These are phyloP conservation scores for Volucella inanis DNA, from an alignment of 2,888 invertebrate species.

Conservation along the genomic window DNA sequence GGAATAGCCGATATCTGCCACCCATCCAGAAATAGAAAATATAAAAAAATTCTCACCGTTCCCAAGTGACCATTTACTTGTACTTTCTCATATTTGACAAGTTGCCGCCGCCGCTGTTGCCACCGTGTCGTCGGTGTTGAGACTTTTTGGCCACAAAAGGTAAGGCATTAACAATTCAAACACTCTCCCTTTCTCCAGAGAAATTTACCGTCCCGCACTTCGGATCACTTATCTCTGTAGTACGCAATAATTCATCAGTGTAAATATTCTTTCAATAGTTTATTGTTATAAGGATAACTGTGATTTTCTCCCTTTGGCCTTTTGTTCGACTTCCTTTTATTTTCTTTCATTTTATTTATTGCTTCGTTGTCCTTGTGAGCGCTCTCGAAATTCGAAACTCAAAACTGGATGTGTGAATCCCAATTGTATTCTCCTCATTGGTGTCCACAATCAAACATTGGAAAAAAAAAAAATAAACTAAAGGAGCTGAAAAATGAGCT, in stretches of 20 bases:
- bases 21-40: too few species aligned
- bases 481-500: constrained; percentile 5
- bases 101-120: constrained; percentile 11
- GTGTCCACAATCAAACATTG: constrained; percentile 57
- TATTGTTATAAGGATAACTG: constrained; percentile 71
- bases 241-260: constrained; percentile 67
- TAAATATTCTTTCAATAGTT: constrained; percentile 69
- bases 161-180: neutral
- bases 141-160: neutral
- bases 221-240: constrained; percentile 35
- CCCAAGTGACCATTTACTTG: constrained; percentile 9
- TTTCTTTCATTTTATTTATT: constrained; percentile 55
- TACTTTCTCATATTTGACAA: constrained; percentile 35
- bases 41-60: too few species aligned
- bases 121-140: neutral
- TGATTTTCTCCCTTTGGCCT: constrained; percentile 47
- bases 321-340: constrained; percentile 43
- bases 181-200: constrained; percentile 18
- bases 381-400: constrained; percentile 30
- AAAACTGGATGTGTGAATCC: constrained; percentile 38
- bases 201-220: neutral
- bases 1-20: too few species aligned
- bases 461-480: constrained; percentile 39
- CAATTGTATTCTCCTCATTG: constrained; percentile 47
- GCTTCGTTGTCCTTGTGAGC: constrained; percentile 60